Evolutionary conservation across 2,113 vertebrate species (phyloP).

Genomic region (Riparia riparia): DNA sequence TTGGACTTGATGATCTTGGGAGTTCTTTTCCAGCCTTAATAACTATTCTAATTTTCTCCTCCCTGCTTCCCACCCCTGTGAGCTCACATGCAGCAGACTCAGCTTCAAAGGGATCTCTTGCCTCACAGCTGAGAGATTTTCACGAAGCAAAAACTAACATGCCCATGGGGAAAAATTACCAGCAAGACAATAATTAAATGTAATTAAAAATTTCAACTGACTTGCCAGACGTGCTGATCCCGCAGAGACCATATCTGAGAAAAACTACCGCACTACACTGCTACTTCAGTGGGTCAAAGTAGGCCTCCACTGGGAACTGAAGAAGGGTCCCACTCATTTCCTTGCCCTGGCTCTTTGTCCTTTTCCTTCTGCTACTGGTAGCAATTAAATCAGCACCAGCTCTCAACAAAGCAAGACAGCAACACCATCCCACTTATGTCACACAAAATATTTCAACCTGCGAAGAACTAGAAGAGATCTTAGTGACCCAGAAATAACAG

Average conservation of each 20-base stretch:
- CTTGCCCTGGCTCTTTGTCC: not conserved
- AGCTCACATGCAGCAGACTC: not conserved
- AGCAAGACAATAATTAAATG: not conserved
- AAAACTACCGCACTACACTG: not conserved
- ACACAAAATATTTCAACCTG: not conserved
- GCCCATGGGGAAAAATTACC: not conserved
- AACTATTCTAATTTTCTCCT: not conserved
- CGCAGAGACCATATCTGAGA: not conserved
- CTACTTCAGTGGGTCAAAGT: not conserved
- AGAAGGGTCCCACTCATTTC: not conserved
- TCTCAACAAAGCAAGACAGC: not conserved
- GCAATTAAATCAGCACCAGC: not conserved
- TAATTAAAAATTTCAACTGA: not conserved
- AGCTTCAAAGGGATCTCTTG: not conserved
- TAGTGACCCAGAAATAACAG: not conserved
- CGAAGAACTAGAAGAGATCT: not conserved
- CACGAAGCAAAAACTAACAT: not conserved
- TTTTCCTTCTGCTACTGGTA: not conserved
- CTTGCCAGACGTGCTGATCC: not conserved
- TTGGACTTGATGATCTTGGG: accelerated
- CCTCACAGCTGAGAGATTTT: not conserved
- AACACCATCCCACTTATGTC: not conserved
- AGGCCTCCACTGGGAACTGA: not conserved
- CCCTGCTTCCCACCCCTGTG: accelerated
- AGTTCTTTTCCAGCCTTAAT: not conserved